phyloP scores from a whole-genome alignment of 1,140 invertebrate genomes.

The Vollenhovia emeryi region DNA sequence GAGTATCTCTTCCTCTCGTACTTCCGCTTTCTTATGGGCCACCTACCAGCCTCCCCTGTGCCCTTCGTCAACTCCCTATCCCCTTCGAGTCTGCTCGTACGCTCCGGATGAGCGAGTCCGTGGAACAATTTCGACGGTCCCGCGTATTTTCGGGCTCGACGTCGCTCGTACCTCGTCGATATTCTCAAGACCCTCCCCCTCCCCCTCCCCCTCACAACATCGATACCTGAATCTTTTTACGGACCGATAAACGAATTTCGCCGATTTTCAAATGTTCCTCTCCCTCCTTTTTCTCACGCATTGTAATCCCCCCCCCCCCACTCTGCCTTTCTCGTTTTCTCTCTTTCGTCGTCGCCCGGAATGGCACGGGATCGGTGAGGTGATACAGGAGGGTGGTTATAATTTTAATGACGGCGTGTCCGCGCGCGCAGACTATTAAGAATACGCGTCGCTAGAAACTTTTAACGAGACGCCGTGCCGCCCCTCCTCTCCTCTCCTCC shows the following conservation, averaged over 20 bases:
- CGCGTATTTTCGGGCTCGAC: background rate
- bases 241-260: conserved; percentile 22
- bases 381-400: conserved; percentile 82
- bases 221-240: conserved; percentile 12
- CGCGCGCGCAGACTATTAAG: conserved; percentile 85
- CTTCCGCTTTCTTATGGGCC: conserved; percentile 19
- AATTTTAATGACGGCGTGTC: conserved; percentile 86
- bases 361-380: conserved; percentile 63
- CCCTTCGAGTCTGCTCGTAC: background rate
- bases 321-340: conserved; percentile 24
- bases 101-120: background rate
- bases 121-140: background rate
- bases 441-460: conserved; percentile 86
- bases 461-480: conserved; percentile 84
- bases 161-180: background rate
- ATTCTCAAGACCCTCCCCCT: background rate
- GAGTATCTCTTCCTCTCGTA: conserved; percentile 63
- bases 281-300: background rate
- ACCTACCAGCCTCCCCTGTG: background rate
- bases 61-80: background rate
- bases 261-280: conserved; percentile 44
- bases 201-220: background rate
- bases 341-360: background rate
- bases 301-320: conserved; percentile 18
- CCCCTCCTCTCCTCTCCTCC: conserved; percentile 67